Evolutionary conservation across 2,888 invertebrate species (phyloP), one percentile per base, ranked within the genome.

Genomic region (Eutolmus rufibarbis): DNA sequence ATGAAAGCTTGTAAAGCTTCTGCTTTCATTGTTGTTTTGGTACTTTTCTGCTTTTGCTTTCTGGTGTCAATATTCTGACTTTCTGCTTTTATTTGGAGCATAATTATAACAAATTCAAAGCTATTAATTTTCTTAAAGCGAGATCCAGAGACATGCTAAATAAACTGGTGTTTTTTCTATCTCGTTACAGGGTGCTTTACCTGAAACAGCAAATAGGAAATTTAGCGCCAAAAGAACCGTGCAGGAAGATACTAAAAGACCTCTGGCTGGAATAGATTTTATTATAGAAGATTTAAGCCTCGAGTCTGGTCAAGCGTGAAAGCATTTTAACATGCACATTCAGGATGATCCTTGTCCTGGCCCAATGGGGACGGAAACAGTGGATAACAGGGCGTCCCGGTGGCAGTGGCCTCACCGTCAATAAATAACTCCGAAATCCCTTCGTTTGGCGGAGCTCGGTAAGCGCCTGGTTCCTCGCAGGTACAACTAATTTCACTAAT

Each of bases 401-500:
- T 19, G 66, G 66, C 28, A 66, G 66, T 66, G 66, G 19, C 23
- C 8, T 66, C 23, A 23, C 66, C 66, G 34, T 37, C 57, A 82
- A 57, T 57, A 85, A 85, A 74, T 85, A 85, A 74, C 19, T 74
- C 28, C 28, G 31, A 85, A 85, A 85, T 74, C 31, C 85, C 23
- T 23, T 74, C 43, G 43, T 46, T 74, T 28, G 74, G 40, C 23
- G 43, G 74, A 23, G 79, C 31, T 46, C 16, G 51, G n/a, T 14
- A 79, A 85, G 43, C 43, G 43, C 19, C 31, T n/a, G n/a, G 28
- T 85, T 85, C 16, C 85, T 74, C 87, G 34, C 57, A 74, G 84
- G 77, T 87, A 77, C 57, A 87, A 85, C 87, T 87, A 87, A 87
- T 87, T 87, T 85, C 84, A 87, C 85, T 87, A 87, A 87, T 87